Percentiles rank a stretch among this genome's conserved stretches.
Conservation (phyloP, 2,888 invertebrate genomes). For the Drosophila formosana region DNA sequence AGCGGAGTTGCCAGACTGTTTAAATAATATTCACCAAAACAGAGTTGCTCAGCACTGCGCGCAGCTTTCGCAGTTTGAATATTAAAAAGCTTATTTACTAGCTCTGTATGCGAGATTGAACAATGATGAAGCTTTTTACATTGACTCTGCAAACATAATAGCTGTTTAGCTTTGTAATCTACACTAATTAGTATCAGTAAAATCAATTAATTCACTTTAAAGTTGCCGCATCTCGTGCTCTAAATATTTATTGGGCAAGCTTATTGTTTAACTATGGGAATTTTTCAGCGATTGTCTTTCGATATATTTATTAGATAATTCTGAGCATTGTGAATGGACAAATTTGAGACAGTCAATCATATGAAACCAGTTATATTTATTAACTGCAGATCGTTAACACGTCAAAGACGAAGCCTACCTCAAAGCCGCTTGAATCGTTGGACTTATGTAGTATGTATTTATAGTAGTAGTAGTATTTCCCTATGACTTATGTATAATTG, state of each 20-base stretch:
- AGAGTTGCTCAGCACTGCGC: conserved; percentile 30
- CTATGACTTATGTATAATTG: conserved; percentile 34
- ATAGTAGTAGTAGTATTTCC: conserved; percentile 11
- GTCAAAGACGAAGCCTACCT: conserved; percentile 20
- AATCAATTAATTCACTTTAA: conserved; percentile 41
- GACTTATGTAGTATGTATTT: conserved; percentile 3
- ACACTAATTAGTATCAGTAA: conserved; percentile 38
- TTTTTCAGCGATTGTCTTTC: neutral
- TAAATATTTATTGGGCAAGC: conserved; percentile 25
- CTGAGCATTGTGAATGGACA: conserved; percentile 10
- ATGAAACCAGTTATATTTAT: conserved; percentile 29
- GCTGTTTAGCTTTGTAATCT: conserved; percentile 30
- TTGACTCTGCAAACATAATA: conserved; percentile 7
- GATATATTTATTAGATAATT: conserved; percentile 25
- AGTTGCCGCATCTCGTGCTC: conserved; percentile 27
- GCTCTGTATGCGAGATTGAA: neutral
- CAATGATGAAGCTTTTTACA: conserved; percentile 27
- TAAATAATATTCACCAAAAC: neutral
- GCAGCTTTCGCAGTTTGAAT: conserved; percentile 23
- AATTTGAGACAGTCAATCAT: neutral
- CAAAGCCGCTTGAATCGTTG: conserved; percentile 3
- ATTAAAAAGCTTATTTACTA: conserved; percentile 20
- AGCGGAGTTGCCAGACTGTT: neutral
- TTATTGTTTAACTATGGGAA: neutral
- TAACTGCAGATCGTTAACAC: conserved; percentile 12